Base-by-base conservation (phyloP, 2,888 invertebrate species). In the Macrosoma leucophasiata region DNA sequence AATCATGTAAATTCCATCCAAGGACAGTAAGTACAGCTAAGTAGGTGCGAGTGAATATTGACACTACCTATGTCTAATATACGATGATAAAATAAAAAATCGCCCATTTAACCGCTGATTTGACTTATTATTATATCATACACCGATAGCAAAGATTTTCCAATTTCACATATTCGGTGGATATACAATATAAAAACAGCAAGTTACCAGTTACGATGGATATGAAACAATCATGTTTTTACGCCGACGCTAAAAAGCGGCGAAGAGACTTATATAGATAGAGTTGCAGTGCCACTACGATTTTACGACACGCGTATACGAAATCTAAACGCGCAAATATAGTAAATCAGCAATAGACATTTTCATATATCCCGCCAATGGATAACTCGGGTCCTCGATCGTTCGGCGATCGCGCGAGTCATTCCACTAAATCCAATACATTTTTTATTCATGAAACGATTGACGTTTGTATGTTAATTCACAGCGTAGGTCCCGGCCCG, bases 381-480 rank as follows among this genome's bases (percentile, higher is more conserved):
- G 63, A 62, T 66, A 58, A 62, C 65, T 62, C 49, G 62, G 64
- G 59, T 22, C 11, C n/a, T 60, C 60, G 66, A 66, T 56, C 60
- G 61, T 58, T 58, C 51, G 48, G 52, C 67, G 59, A 66, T 67
- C 66, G 71, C 72, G 69, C 72, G 66, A 76, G 63, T 77, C 77
- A 77, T 81, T 77, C 62, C 62, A 73, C 79, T 77, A 81, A 82
- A 84, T 79, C 81, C 82, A 81, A 84, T 84, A 82, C 81, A 84
- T 81, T 84, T 79, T 82, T 82, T 82, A 84, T 84, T 82, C 82
- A 84, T 82, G 81, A 75, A 82, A 79, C 81, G 78, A 84, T 82
- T 81, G 82, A 81, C 84, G 78, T 84, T 84, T 82, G 79, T 84
- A 84, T 84, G 84, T 81, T 84, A 84, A 84, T 84, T 77, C 74